phyloP scores from a whole-genome alignment of 2,888 invertebrate genomes.

The Stictocephala bisonia region DNA sequence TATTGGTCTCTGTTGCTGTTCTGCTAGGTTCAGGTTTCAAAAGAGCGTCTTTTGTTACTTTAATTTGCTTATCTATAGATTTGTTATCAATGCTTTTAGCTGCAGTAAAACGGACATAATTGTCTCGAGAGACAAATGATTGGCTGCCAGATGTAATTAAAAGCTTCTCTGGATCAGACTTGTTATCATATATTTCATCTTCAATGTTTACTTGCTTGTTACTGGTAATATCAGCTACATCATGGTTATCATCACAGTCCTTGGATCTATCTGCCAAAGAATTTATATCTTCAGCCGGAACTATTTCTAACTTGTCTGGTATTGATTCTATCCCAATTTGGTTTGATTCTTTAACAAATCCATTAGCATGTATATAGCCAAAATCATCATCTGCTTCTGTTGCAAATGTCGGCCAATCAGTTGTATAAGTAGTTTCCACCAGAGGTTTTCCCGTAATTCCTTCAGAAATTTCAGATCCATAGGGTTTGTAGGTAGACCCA shows the following conservation, averaged over 20 bases:
- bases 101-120: slow-evolving; percentile 48
- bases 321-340: slow-evolving; percentile 43
- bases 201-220: neutral
- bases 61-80: too few relatives aligned
- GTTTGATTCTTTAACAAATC: slow-evolving; percentile 27
- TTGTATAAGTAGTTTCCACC: slow-evolving; percentile 46
- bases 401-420: slow-evolving; percentile 1
- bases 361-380: neutral
- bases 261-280: slow-evolving; percentile 50
- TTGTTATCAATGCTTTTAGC: too few relatives aligned
- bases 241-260: slow-evolving; percentile 2
- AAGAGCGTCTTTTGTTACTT: too few relatives aligned
- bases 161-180: slow-evolving; percentile 53
- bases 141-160: slow-evolving; percentile 58
- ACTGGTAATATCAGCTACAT: neutral
- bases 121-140: slow-evolving; percentile 58
- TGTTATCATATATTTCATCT: slow-evolving; percentile 29
- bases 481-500: slow-evolving; percentile 53
- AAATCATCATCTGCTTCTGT: neutral
- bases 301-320: slow-evolving; percentile 41
- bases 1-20: too few relatives aligned
- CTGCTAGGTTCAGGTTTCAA: too few relatives aligned
- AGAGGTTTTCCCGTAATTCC: slow-evolving; percentile 53
- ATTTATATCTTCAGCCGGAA: slow-evolving; percentile 53
- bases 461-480: slow-evolving; percentile 54